Percentiles rank a stretch among this genome's conserved stretches.
These are phyloP conservation scores for Apaloderma vittatum DNA, from an alignment of 2,113 vertebrate species.

Conservation along the genomic window DNA sequence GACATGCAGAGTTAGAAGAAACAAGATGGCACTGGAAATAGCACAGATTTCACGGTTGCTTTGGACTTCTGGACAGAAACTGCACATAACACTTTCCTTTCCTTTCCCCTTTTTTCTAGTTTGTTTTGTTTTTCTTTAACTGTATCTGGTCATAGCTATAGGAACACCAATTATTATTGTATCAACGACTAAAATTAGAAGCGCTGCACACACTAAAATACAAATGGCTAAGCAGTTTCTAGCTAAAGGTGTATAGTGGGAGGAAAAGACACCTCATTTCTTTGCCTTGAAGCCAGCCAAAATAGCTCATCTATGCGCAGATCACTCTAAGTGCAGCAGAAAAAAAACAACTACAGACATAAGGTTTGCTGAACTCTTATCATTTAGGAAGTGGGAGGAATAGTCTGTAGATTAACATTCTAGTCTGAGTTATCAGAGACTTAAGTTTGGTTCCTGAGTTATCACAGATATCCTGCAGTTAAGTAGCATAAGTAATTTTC, in stretches of 20 bases:
- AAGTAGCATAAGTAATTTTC: conserved; percentile 61
- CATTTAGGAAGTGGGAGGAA: background rate
- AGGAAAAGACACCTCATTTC: background rate
- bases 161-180: background rate
- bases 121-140: background rate
- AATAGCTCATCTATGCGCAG: background rate
- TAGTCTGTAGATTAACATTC: background rate
- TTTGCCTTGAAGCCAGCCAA: background rate
- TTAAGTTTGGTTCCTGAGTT: background rate
- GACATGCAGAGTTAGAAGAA: background rate
- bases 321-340: background rate
- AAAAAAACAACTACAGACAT: background rate
- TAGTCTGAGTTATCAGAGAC: background rate
- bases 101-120: background rate
- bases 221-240: background rate
- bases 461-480: background rate
- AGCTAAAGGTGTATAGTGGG: background rate
- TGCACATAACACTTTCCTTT: background rate
- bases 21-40: background rate
- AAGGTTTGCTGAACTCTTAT: background rate
- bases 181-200: background rate
- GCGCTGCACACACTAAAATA: background rate
- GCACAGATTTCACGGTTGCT: background rate
- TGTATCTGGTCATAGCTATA: background rate
- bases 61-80: background rate